Evolutionary conservation across 2,888 invertebrate species (phyloP).

Genomic region (Hemistola chrysoprasaria): DNA sequence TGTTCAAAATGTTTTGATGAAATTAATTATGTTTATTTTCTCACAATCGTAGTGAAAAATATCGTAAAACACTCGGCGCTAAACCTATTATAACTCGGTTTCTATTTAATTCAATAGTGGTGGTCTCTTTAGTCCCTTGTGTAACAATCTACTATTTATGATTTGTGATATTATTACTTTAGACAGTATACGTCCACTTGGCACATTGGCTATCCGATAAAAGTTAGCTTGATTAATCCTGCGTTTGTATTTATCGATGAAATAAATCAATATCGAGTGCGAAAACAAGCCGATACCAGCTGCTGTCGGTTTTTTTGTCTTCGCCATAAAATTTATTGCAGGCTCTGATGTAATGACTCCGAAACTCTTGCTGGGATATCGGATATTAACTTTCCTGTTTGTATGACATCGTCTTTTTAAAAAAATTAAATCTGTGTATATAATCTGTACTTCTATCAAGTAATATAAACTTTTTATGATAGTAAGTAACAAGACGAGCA

Average conservation of each 20-base stretch:
- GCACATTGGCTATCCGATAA: slow-evolving; percentile 60
- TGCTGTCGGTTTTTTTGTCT: slow-evolving; percentile 52
- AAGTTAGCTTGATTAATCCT: slow-evolving; percentile 73
- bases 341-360: slow-evolving; percentile 36
- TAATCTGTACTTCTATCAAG: too few relatives aligned
- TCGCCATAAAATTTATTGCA: slow-evolving; percentile 44
- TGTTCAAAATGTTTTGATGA: too few relatives aligned
- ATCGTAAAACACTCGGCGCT: too few relatives aligned
- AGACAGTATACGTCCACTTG: slow-evolving; percentile 33
- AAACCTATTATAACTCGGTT: too few relatives aligned
- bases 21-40: too few relatives aligned
- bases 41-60: too few relatives aligned
- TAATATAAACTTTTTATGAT: too few relatives aligned
- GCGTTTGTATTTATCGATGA: slow-evolving; percentile 67
- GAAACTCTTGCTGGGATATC: slow-evolving; percentile 33
- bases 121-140: too few relatives aligned
- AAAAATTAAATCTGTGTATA: too few relatives aligned
- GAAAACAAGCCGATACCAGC: slow-evolving; percentile 53
- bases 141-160: slow-evolving; percentile 8
- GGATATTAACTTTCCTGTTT: slow-evolving; percentile 15
- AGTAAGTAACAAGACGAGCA: too few relatives aligned
- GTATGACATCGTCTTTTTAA: too few relatives aligned
- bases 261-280: slow-evolving; percentile 69
- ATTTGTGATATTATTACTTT: slow-evolving; percentile 31
- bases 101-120: too few relatives aligned